phyloP scores from a whole-genome alignment of 92 coral and sea anemone genomes.

The Phymanthus crucifer region DNA sequence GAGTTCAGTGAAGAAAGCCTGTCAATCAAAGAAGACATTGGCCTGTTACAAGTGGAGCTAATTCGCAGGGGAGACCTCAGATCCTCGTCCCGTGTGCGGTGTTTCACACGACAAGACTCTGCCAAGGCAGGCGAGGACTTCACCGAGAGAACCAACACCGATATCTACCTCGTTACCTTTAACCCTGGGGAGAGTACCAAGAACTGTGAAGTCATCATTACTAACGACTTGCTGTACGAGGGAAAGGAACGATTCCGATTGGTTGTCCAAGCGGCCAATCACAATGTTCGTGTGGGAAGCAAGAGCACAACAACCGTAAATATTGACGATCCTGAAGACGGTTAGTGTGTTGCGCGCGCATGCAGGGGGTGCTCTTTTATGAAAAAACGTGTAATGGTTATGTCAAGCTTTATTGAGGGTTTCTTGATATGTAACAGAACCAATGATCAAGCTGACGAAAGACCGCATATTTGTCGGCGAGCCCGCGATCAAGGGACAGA shows the following conservation, averaged over 20 bases:
- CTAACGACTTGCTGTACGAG: constrained; percentile 69
- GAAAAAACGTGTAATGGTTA: too few species aligned
- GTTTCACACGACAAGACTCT: constrained; percentile 83
- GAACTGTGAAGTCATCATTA: constrained; percentile 68
- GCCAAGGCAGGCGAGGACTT: constrained; percentile 81
- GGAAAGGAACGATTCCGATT: constrained; percentile 70
- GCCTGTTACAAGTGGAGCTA: constrained; percentile 56
- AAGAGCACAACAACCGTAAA: constrained; percentile 61
- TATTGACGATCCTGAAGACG: constrained; percentile 71
- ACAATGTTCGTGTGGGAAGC: constrained; percentile 65
- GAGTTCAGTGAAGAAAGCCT: constrained; percentile 65
- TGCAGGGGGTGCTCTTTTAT: too few species aligned
- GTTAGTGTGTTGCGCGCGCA: constrained; percentile 44
- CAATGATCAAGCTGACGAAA: constrained; percentile 68
- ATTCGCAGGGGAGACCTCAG: constrained; percentile 88
- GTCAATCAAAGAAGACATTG: constrained; percentile 56
- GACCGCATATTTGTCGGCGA: constrained; percentile 72
- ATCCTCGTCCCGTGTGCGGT: constrained; percentile 66
- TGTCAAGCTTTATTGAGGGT: neutral
- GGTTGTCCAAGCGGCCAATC: constrained; percentile 55
- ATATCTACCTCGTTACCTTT: constrained; percentile 66
- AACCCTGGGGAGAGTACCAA: constrained; percentile 70
- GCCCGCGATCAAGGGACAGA: constrained; percentile 48
- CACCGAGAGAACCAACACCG: constrained; percentile 78
- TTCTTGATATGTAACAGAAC: constrained; percentile 49